A percentile compares a stretch with the other conserved stretches of the same genome.
Evolutionary conservation across 2,797 vertebrate species (phyloP).

Genomic region (Tokudaia tokunoshimensis): DNA sequence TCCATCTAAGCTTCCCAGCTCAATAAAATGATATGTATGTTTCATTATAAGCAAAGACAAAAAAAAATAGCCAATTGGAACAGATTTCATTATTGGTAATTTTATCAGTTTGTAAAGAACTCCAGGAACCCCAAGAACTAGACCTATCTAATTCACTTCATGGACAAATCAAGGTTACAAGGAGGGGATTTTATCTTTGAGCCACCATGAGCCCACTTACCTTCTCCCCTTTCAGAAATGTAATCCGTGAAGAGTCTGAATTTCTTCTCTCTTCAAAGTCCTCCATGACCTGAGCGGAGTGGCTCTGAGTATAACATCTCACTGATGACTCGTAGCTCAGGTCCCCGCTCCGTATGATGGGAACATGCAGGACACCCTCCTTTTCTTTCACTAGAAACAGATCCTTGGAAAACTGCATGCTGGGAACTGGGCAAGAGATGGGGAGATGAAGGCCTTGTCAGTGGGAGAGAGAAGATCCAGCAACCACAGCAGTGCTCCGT

Average conservation of each 20-base stretch:
- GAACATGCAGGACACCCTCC: slow-evolving; percentile 91
- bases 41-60: neutral
- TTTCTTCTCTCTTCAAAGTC: slow-evolving; percentile 96
- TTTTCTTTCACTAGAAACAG: slow-evolving; percentile 93
- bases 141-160: neutral
- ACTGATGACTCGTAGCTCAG: slow-evolving; percentile 95
- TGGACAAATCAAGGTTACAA: neutral
- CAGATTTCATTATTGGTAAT: neutral
- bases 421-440: slow-evolving; percentile 92
- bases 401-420: slow-evolving; percentile 97
- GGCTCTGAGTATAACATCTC: slow-evolving; percentile 95
- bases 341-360: slow-evolving; percentile 94
- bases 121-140: neutral
- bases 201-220: slow-evolving; percentile 83
- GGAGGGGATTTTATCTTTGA: neutral
- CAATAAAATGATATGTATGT: neutral
- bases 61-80: neutral
- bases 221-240: slow-evolving; percentile 96
- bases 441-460: neutral
- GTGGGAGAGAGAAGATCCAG: neutral
- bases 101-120: neutral
- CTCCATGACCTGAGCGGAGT: slow-evolving; percentile 93
- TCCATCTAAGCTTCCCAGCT: neutral
- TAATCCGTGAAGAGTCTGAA: slow-evolving; percentile 93
- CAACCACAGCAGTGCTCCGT: neutral